Evolutionary conservation across 2,797 vertebrate genomes (phyloP).

Genomic region (Neosilurus mollespiculum): DNA sequence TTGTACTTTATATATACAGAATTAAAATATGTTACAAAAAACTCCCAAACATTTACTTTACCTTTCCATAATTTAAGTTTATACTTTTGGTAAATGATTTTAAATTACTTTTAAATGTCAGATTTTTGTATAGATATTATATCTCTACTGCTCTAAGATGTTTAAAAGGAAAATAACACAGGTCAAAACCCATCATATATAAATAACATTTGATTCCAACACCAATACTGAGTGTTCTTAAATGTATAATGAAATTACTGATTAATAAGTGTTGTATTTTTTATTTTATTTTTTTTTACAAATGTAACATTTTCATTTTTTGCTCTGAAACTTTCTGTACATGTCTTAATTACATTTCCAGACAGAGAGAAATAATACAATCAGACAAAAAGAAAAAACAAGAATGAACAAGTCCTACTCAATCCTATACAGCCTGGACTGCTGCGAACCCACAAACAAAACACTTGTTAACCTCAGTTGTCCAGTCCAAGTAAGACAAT

Average conservation of each 20-base stretch:
- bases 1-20: no score
- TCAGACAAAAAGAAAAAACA: not conserved
- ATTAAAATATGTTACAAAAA: no score
- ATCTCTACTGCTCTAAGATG: no score
- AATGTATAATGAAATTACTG: not conserved
- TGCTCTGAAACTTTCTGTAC: not conserved
- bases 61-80: no score
- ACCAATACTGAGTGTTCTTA: not conserved
- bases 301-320: not conserved
- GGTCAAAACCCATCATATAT: no score
- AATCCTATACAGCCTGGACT: not conserved
- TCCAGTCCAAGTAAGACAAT: constrained; percentile 1
- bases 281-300: not conserved
- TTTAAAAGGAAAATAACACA: no score
- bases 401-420: not conserved
- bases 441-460: not conserved
- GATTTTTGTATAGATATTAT: no score
- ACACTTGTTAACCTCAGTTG: constrained; percentile 13
- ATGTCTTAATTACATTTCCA: not conserved
- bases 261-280: not conserved
- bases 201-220: not conserved
- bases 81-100: no score
- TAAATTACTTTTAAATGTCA: no score
- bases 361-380: not conserved
- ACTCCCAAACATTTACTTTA: no score